These are phyloP conservation scores for Lindbergichthys nudifrons DNA, from an alignment of 2,797 vertebrate species.

Conservation along the genomic window DNA sequence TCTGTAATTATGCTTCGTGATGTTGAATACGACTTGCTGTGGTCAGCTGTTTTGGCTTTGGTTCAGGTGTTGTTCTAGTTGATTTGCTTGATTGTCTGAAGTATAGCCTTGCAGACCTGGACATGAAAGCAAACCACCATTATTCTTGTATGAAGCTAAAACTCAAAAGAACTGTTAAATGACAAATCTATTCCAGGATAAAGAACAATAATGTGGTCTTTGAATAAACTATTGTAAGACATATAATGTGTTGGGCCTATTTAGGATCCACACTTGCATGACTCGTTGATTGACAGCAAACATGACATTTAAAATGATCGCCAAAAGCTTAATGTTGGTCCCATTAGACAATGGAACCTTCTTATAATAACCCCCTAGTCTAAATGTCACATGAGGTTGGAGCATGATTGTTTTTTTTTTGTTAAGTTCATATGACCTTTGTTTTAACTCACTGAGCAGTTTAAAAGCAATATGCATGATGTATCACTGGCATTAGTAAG, in stretches of 20 bases:
- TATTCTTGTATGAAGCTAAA: neutral
- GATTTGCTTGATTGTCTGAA: slow-evolving; percentile 33
- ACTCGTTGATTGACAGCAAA: slow-evolving; percentile 19
- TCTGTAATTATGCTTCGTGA: slow-evolving; percentile 33
- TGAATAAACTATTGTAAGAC: neutral
- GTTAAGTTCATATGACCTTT: too few species aligned
- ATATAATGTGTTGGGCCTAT: neutral
- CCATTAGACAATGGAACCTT: neutral
- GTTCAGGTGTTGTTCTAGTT: slow-evolving; percentile 29
- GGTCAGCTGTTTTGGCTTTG: slow-evolving; percentile 32
- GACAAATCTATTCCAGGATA: neutral
- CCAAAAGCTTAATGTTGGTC: slow-evolving; percentile 2
- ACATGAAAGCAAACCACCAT: neutral
- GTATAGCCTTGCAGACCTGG: slow-evolving; percentile 17
- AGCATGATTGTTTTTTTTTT: neutral
- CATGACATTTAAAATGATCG: slow-evolving; percentile 25
- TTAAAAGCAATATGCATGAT: neutral
- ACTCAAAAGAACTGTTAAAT: neutral
- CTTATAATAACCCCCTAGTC: neutral
- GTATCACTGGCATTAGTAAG: neutral
- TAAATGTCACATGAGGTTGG: slow-evolving; percentile 20
- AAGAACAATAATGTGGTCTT: neutral
- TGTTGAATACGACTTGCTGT: slow-evolving; percentile 11
- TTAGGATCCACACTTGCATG: slow-evolving; percentile 1
- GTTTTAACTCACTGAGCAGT: too few species aligned